phyloP scores from a whole-genome alignment of 2,113 vertebrate species.

The Tragelaphus imberbis region DNA sequence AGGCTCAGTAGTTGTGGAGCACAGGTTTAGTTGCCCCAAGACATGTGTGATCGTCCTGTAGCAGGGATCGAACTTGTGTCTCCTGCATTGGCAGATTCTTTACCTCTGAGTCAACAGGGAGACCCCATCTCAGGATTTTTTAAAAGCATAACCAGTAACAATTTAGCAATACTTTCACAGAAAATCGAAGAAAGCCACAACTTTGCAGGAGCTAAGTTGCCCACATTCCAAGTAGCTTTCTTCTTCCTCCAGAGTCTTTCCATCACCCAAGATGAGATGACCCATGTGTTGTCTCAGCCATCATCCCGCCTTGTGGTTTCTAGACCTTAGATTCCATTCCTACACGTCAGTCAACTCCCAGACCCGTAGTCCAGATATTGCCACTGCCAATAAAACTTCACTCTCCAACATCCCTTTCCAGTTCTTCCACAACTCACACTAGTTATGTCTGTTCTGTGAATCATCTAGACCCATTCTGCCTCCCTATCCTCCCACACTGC shows the following conservation, averaged over 20 bases:
- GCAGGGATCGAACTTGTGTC: not conserved
- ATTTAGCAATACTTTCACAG: not conserved
- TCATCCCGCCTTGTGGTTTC: not conserved
- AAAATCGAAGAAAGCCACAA: not conserved
- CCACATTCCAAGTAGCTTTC: accelerated
- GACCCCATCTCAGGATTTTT: not conserved
- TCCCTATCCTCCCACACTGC: not conserved
- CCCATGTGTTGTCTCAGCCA: not conserved
- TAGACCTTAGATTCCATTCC: not conserved
- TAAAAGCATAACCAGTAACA: not conserved
- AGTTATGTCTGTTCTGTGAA: not conserved
- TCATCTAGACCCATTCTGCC: too few relatives aligned
- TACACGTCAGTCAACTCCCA: too few relatives aligned
- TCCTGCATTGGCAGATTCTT: not conserved
- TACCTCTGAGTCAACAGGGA: not conserved
- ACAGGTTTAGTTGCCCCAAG: not conserved
- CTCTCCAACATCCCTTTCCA: not conserved
- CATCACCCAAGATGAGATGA: not conserved
- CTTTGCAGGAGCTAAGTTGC: not conserved
- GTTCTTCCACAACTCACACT: not conserved
- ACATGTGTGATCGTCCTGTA: not conserved
- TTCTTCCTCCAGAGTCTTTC: not conserved
- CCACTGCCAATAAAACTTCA: not conserved
- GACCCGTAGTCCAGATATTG: not conserved
- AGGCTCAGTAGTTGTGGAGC: not conserved